These are phyloP conservation scores for Anthoscopus minutus DNA, from an alignment of 2,113 vertebrate genomes.

Conservation along the genomic window DNA sequence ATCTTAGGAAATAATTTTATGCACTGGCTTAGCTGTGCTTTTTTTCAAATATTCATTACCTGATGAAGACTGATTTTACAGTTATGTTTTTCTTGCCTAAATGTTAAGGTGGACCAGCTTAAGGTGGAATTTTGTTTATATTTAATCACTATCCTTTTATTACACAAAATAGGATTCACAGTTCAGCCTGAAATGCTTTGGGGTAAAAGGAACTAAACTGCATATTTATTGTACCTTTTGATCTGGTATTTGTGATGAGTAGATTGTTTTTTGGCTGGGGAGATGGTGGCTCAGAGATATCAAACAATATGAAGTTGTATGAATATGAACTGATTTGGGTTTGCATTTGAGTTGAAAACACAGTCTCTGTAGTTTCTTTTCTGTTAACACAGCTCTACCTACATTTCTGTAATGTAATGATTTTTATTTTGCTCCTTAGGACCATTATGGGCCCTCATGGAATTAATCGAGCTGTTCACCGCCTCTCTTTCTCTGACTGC, in stretches of 20 bases:
- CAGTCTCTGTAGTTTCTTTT: not conserved
- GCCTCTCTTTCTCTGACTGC: slow-evolving; percentile 80
- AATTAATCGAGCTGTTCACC: slow-evolving; percentile 78
- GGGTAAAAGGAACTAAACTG: not conserved
- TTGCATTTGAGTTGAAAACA: not conserved
- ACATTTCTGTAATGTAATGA: not conserved
- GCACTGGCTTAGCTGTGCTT: not conserved
- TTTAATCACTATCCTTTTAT: not conserved
- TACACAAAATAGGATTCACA: not conserved
- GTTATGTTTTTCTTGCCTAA: not conserved
- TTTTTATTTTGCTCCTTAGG: slow-evolving; percentile 62
- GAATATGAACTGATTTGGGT: not conserved
- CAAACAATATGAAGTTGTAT: not conserved
- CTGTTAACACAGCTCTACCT: not conserved
- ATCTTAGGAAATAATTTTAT: not conserved
- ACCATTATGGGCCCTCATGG: slow-evolving; percentile 85
- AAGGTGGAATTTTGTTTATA: not conserved
- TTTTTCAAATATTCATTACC: not conserved
- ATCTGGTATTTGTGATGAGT: not conserved
- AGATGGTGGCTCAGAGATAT: not conserved
- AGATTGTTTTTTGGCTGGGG: not conserved
- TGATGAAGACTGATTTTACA: not conserved
- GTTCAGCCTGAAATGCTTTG: not conserved
- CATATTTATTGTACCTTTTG: not conserved
- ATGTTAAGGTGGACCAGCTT: not conserved